Conservation (phyloP, 35 echinoderm and acorn worm species). For the Amphiura filiformis region DNA sequence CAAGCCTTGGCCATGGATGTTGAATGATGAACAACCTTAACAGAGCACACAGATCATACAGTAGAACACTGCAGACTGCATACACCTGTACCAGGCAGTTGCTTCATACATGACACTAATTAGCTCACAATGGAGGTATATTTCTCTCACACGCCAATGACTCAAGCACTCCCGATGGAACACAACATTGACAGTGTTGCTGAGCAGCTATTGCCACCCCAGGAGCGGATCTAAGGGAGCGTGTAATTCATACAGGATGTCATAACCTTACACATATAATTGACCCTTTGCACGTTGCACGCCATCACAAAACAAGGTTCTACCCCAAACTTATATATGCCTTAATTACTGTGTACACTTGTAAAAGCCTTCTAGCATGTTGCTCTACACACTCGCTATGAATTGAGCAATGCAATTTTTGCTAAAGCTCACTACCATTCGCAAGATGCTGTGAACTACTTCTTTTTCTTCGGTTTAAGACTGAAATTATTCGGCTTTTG, state of each 20-base stretch:
- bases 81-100: neutral
- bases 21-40: neutral
- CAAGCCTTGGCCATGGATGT: neutral
- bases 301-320: no score
- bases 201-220: slow-evolving; percentile 56
- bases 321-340: no score
- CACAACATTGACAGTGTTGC: slow-evolving; percentile 81
- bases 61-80: neutral
- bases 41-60: neutral
- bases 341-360: no score
- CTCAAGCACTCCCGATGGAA: slow-evolving; percentile 90
- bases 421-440: no score
- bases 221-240: slow-evolving; percentile 92
- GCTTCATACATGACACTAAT: neutral
- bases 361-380: neutral
- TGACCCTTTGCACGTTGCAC: no score
- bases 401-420: no score
- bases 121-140: slow-evolving; percentile 80
- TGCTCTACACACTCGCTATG: neutral
- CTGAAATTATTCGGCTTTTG: no score
- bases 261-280: no score
- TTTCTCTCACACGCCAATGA: slow-evolving; percentile 94
- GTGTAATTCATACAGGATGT: no score
- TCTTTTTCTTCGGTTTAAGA: no score
- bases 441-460: no score